phyloP scores from a whole-genome alignment of 2,888 invertebrate genomes.

The Folsomia manolachei region DNA sequence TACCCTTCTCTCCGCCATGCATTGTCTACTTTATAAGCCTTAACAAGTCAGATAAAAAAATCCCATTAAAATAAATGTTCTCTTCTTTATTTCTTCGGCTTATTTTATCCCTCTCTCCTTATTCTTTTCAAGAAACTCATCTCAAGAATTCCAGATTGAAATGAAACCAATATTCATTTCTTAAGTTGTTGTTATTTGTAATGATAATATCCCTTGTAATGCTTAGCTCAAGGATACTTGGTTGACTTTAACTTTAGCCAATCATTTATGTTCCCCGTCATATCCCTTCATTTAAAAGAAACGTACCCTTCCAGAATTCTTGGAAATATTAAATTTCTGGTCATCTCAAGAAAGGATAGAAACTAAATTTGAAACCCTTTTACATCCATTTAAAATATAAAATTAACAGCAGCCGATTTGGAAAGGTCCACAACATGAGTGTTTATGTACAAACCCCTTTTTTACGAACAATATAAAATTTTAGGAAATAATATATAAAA shows the following conservation, averaged over 20 bases:
- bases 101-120: conserved; percentile 36
- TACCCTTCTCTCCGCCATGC: conserved; percentile 36
- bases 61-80: conserved; percentile 50
- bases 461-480: not conserved
- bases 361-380: not conserved
- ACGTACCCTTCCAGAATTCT: conserved; percentile 41
- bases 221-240: not conserved
- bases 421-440: too few species aligned
- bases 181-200: not conserved
- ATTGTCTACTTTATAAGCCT: conserved; percentile 43
- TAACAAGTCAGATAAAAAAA: conserved; percentile 44
- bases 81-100: conserved; percentile 43
- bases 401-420: not conserved
- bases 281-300: conserved; percentile 4
- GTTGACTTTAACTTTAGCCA: not conserved
- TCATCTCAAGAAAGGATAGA: not conserved
- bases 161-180: conserved; percentile 22
- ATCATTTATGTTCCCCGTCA: not conserved
- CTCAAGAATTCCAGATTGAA: conserved; percentile 16
- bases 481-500: not conserved
- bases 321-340: conserved; percentile 40
- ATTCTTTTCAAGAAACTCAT: conserved; percentile 17
- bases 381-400: conserved; percentile 5
- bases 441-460: not conserved
- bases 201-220: not conserved